Evolutionary conservation across 2,797 vertebrate species (phyloP).

Genomic region (Accipiter fasciatus): DNA sequence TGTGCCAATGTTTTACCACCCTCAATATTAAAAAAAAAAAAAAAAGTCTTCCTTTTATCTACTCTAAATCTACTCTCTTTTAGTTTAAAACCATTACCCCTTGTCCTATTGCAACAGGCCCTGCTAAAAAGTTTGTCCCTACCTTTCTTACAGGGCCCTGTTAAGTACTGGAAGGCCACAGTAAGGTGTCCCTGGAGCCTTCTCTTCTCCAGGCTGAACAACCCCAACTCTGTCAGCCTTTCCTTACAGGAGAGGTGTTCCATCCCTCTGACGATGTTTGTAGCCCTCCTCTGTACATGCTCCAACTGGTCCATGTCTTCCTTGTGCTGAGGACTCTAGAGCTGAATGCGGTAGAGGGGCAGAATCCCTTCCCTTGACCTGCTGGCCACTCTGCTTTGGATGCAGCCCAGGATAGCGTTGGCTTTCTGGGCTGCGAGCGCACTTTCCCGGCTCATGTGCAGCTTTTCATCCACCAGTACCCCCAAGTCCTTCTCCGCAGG

Average conservation of each 20-base stretch:
- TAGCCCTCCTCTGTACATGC: not conserved
- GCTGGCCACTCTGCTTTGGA: too few relatives aligned
- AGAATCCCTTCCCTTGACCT: not conserved
- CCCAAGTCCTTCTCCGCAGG: not conserved
- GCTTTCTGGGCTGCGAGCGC: not conserved
- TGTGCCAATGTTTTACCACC: not conserved
- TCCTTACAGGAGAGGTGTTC: not conserved
- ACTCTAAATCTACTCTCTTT: not conserved
- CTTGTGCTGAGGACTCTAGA: not conserved
- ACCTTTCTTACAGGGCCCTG: not conserved
- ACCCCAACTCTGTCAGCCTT: not conserved
- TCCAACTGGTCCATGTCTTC: not conserved
- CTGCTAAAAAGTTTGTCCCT: not conserved
- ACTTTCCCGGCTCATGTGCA: not conserved
- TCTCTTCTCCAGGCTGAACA: not conserved
- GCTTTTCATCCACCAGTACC: not conserved
- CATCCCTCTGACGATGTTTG: too few relatives aligned
- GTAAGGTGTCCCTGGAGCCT: not conserved
- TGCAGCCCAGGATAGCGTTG: not conserved
- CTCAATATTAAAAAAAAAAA: too few relatives aligned
- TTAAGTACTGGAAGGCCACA: not conserved
- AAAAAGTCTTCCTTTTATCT: too few relatives aligned
- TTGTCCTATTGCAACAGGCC: too few relatives aligned
- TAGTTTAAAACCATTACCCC: too few relatives aligned
- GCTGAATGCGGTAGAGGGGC: too few relatives aligned